Conservation (phyloP, 1,140 invertebrate species). For the Diploscapter pachys region DNA sequence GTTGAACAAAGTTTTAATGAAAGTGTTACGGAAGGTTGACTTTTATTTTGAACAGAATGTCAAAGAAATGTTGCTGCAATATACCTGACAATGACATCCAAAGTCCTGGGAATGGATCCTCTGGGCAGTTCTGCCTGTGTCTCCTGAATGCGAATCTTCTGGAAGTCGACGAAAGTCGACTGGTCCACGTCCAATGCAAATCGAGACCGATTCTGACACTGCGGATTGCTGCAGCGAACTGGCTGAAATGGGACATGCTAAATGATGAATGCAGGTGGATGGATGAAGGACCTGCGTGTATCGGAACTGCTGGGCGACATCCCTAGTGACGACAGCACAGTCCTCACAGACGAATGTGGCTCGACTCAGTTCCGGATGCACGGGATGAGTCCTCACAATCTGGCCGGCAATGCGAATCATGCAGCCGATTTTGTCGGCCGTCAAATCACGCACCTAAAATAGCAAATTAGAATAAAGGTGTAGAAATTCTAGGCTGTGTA, state of each 20-base stretch:
- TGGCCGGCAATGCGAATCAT: constrained; percentile 92
- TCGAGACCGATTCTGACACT: constrained; percentile 82
- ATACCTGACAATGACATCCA: constrained; percentile 81
- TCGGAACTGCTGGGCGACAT: constrained; percentile 96
- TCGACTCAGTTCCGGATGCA: constrained; percentile 82
- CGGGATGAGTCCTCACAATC: constrained; percentile 94
- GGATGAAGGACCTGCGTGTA: constrained; percentile 68
- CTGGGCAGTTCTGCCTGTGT: constrained; percentile 92
- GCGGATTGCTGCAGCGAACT: constrained; percentile 88
- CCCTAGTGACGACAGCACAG: constrained; percentile 87
- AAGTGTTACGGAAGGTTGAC: too few species aligned
- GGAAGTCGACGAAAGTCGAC: constrained; percentile 94
- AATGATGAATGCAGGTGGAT: neutral
- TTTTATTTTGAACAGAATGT: too few species aligned
- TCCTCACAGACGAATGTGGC: constrained; percentile 93
- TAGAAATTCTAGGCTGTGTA: too few species aligned
- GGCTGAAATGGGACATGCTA: constrained; percentile 68
- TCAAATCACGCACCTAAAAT: constrained; percentile 75
- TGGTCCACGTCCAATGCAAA: constrained; percentile 90
- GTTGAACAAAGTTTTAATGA: too few species aligned
- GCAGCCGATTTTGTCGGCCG: constrained; percentile 88
- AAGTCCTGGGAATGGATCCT: constrained; percentile 88
- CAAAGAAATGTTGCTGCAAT: too few species aligned
- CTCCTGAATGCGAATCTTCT: constrained; percentile 93
- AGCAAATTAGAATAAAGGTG: neutral